Evolutionary conservation across 2,888 invertebrate genomes (phyloP).

Genomic region (Rhagium mordax): DNA sequence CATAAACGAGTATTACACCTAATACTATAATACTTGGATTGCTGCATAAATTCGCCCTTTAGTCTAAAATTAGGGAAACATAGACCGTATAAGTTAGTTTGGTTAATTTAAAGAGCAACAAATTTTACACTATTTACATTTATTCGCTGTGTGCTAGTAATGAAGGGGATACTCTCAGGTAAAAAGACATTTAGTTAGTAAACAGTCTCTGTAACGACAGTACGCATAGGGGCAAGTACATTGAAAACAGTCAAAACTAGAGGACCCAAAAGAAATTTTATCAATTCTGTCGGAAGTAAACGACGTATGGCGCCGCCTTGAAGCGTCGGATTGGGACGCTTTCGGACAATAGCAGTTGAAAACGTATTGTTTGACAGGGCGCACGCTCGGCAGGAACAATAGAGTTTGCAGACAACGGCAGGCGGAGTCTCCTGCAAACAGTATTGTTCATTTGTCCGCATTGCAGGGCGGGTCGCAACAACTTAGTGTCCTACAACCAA

Average conservation of each 20-base stretch:
- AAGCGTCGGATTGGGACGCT: conserved; percentile 68
- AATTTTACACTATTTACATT: no score
- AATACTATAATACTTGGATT: no score
- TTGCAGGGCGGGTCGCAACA: conserved; percentile 60
- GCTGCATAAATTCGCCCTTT: no score
- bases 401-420: conserved; percentile 68
- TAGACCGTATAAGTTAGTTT: no score
- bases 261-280: background rate
- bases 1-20: no score
- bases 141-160: no score
- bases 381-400: conserved; percentile 69
- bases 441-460: conserved; percentile 70
- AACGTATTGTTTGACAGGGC: conserved; percentile 68
- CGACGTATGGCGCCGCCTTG: conserved; percentile 64
- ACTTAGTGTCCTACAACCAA: conserved; percentile 56
- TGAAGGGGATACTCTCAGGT: no score
- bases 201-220: no score
- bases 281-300: conserved; percentile 49
- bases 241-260: background rate
- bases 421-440: conserved; percentile 67
- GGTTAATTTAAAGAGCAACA: no score
- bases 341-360: conserved; percentile 67
- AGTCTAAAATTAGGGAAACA: no score
- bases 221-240: no score
- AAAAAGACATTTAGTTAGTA: no score